Percentiles rank a stretch among this genome's conserved stretches.
phyloP scores from a whole-genome alignment of 2,113 vertebrate genomes.

The Isurus oxyrinchus region DNA sequence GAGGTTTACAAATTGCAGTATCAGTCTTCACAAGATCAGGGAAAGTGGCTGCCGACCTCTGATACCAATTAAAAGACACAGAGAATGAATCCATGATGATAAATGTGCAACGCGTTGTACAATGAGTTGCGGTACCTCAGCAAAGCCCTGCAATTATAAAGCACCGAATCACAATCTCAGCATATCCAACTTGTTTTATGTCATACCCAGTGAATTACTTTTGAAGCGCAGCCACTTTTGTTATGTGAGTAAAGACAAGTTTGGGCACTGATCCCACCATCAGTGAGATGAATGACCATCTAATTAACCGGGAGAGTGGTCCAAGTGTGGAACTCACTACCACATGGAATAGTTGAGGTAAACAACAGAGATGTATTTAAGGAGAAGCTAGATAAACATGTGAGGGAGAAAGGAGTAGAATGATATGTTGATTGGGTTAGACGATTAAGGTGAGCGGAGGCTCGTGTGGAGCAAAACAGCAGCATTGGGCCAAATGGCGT shows the following conservation, averaged over 20 bases:
- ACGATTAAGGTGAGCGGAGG: background rate
- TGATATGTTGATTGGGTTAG: background rate
- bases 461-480: no score
- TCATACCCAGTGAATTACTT: background rate
- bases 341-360: no score
- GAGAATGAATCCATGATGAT: background rate
- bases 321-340: no score
- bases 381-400: no score
- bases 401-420: no score
- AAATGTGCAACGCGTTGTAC: background rate
- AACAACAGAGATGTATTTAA: no score
- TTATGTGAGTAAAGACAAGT: background rate
- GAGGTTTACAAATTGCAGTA: background rate
- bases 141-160: no score
- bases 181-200: background rate
- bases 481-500: no score
- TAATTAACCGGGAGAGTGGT: no score
- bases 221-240: no score
- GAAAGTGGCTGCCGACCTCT: background rate
- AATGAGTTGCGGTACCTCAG: background rate
- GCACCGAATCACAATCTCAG: background rate
- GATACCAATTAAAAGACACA: background rate
- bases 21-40: background rate
- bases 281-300: no score
- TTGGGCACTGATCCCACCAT: no score